Evolutionary conservation across 2,113 vertebrate species (phyloP).

Genomic region (Podarcis cretensis): DNA sequence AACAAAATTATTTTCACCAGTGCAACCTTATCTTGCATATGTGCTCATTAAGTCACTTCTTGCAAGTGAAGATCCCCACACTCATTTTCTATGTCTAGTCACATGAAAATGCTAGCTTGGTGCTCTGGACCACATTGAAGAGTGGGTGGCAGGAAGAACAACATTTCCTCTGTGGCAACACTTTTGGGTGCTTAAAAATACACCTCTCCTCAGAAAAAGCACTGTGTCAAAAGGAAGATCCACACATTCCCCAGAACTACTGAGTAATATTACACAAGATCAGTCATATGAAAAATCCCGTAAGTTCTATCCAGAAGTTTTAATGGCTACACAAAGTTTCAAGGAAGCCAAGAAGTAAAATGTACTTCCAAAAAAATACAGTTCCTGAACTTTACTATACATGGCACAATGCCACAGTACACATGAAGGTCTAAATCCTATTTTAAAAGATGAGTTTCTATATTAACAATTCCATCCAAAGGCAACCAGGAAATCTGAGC

Average conservation of each 20-base stretch:
- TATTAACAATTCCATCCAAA: neutral
- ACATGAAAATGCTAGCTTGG: neutral
- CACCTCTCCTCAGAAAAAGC: neutral
- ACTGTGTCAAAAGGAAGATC: neutral
- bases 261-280: neutral
- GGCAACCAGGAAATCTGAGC: neutral
- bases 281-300: neutral
- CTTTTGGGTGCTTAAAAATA: neutral
- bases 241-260: neutral
- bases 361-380: neutral
- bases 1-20: neutral
- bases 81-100: neutral
- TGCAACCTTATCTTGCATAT: neutral
- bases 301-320: neutral
- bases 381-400: neutral
- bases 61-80: neutral
- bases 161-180: neutral
- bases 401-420: neutral
- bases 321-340: neutral
- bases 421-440: neutral
- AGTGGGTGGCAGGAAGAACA: neutral
- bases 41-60: neutral
- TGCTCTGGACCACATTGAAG: no score
- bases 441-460: neutral
- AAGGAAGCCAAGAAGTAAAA: neutral